Conservation (phyloP, 2,113 vertebrate species). For the Zosterops borbonicus region DNA sequence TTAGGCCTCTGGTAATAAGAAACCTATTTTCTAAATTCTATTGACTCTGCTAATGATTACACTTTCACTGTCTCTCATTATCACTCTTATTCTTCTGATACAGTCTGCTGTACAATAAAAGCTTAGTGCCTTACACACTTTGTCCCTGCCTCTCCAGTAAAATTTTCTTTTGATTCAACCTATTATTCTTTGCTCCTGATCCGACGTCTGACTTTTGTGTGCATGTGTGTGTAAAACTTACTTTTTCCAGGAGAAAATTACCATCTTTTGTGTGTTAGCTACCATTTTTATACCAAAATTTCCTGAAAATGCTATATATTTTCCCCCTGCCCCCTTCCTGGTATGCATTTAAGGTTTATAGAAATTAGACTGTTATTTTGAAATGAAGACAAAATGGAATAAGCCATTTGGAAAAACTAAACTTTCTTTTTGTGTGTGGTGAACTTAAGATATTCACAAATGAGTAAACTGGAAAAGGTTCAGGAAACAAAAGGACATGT, state of each 20-base stretch:
- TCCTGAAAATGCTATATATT: background rate
- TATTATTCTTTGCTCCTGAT: background rate
- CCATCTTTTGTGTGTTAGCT: background rate
- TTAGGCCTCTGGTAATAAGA: background rate
- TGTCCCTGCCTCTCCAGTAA: background rate
- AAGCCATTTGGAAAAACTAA: background rate
- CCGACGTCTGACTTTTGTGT: background rate
- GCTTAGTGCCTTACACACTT: background rate
- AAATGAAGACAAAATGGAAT: background rate
- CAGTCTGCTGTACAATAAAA: background rate
- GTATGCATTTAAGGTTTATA: background rate
- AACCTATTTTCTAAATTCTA: background rate
- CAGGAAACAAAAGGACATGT: background rate
- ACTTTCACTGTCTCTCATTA: background rate
- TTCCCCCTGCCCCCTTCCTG: fast-evolving
- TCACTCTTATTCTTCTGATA: background rate
- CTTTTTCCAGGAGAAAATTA: background rate
- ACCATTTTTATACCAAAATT: background rate
- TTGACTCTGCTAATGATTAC: background rate
- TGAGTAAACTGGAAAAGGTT: background rate
- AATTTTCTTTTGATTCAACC: background rate
- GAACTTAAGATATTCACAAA: background rate
- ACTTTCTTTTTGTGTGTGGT: background rate
- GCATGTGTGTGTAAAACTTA: background rate
- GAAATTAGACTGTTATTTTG: background rate